Base-by-base conservation (phyloP, 2,113 vertebrate genomes). In the Labeo rohita region DNA sequence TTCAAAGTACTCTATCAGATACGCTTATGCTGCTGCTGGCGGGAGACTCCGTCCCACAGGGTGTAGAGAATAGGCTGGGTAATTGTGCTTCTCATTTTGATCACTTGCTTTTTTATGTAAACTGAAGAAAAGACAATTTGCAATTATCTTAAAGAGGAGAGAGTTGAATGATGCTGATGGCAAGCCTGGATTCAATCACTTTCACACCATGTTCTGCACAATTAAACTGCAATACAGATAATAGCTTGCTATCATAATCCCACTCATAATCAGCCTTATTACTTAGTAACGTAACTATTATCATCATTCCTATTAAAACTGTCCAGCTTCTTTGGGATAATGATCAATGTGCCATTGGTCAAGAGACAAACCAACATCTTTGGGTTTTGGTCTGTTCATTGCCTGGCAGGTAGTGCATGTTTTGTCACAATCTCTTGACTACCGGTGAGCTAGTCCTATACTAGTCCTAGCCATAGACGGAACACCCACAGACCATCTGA, bases 201-300 rank as follows among this genome's bases (percentile, higher is more conserved):
- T 92, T 94, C 93, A 93, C 93, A 93, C 91, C 89, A 91, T 85
- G 93, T 94, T 95, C 94, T 93, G 94, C 93, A 93, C 94, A 95
- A 95, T 95, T 95, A 95, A 95, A 95, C 92, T 89, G 94, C 92
- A 94, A 95, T 95, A 93, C 90, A 95, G 94, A 95, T 95, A 95
- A 95, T 94, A 92, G 92, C 92, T 92, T 92, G 92, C 91, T 91
- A 92, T 94, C 92, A 95, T 95, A 93, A 95, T 94, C 93, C 92
- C 84, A 89, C 92, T 93, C 93, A 93, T 95, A 94, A 95, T 95
- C 94, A 93, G 92, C 93, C 92, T 92, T 93, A 94, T 95, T 94
- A 94, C 93, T 94, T 94, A 94, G 93, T 94, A 93, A 93, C 90
- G 90, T 91, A 92, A 91, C 89, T 92, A 90, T 94, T 93, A 92